phyloP scores from a whole-genome alignment of 2,888 invertebrate species.

The Agonopterix heracliana region DNA sequence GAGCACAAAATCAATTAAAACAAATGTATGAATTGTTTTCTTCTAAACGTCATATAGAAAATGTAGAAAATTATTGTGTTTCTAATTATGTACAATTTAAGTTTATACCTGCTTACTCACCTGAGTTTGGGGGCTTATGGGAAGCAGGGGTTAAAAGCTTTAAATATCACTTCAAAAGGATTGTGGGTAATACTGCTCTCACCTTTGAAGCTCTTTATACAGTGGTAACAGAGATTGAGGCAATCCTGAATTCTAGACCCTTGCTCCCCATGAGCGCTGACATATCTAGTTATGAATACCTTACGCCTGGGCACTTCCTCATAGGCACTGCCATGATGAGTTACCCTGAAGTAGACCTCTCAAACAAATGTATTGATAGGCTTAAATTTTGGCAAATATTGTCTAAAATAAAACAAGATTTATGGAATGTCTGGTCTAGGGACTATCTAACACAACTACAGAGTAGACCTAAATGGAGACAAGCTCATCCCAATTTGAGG shows the following conservation, averaged over 20 bases:
- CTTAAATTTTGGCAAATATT: conserved; percentile 12
- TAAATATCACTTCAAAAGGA: no score
- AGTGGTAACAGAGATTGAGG: conserved; percentile 10
- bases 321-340: conserved; percentile 6
- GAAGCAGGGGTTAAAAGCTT: conserved; percentile 12
- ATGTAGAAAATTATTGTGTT: conserved; percentile 6
- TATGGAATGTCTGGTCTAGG: conserved; percentile 17
- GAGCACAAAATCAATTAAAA: conserved; percentile 10
- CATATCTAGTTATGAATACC: conserved; percentile 5
- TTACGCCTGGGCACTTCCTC: no score
- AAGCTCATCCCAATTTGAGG: no score
- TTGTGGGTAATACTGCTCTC: conserved; percentile 4
- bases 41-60: conserved; percentile 1
- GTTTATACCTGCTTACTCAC: conserved; percentile 14
- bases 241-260: conserved; percentile 10
- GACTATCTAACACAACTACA: conserved; percentile 12
- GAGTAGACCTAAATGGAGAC: no score
- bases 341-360: conserved; percentile 12
- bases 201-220: conserved; percentile 13
- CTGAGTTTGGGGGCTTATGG: conserved; percentile 15
- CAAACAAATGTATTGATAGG: conserved; percentile 8
- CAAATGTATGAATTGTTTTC: conserved; percentile 5
- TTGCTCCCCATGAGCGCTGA: conserved; percentile 7
- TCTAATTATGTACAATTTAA: conserved; percentile 12
- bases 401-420: conserved; percentile 13